Evolutionary conservation across 2,888 invertebrate genomes (phyloP), one percentile per base, ranked within the genome.

Genomic region (Erpobdella octoculata): DNA sequence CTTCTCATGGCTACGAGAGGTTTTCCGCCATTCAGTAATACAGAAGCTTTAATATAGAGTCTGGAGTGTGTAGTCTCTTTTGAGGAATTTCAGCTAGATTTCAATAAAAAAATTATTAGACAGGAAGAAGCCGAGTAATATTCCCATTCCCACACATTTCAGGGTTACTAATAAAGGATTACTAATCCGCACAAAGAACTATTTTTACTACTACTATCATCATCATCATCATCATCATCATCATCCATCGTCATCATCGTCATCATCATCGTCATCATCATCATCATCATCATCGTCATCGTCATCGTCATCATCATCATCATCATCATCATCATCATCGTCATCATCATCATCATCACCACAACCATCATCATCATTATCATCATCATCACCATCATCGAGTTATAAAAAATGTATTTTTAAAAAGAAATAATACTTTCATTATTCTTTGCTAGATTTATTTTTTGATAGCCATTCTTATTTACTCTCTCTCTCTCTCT

Each of bases 381-480:
- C 71, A 71, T 71, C 64, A 68, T 46, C 64, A 61, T 38, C 37
- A 71, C 36, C 71, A 61, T n/a, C 68, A 67, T 25, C 53, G 35
- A 61, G 41, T 64, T 71, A 66, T 48, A 71, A 48, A 15, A 48
- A 59, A 53, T 28, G 66, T 59, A 59, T 15, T 59, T 18, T 15
- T 59, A 25, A 25, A 18, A 59, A n/a, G n/a, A n/a, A n/a, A n/a
- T n/a, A n/a, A n/a, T n/a, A n/a, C n/a, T n/a, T n/a, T n/a, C n/a
- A n/a, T n/a, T n/a, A n/a, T n/a, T n/a, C n/a, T n/a, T n/a, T n/a
- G n/a, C n/a, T n/a, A n/a, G n/a, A n/a, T n/a, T n/a, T n/a, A n/a
- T n/a, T n/a, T n/a, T n/a, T n/a, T n/a, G n/a, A n/a, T n/a, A n/a
- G n/a, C n/a, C n/a, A n/a, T n/a, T n/a, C n/a, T n/a, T n/a, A n/a